These are phyloP conservation scores for Hyppa rectilinea DNA, from an alignment of 2,888 invertebrate species.

Conservation along the genomic window DNA sequence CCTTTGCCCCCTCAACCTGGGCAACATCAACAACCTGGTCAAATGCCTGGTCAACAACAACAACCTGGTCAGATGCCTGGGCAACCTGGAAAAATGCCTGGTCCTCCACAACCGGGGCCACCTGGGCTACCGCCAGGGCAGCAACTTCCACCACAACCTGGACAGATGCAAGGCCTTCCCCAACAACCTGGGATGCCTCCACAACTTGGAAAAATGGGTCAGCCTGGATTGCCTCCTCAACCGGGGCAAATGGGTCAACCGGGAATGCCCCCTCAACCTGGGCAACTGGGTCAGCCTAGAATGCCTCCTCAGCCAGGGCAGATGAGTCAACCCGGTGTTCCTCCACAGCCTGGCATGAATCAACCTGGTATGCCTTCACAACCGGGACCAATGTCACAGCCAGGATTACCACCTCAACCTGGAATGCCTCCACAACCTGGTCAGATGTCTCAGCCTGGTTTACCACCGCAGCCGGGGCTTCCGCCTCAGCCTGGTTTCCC, in stretches of 20 bases:
- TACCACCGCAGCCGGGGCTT: constrained; percentile 54
- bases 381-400: constrained; percentile 45
- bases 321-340: constrained; percentile 46
- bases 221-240: constrained; percentile 49
- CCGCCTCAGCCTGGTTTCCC: constrained; percentile 63
- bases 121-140: constrained; percentile 60
- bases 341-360: constrained; percentile 45
- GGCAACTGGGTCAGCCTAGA: constrained; percentile 37
- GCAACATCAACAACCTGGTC: constrained; percentile 35
- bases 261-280: constrained; percentile 43
- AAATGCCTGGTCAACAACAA: constrained; percentile 30
- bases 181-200: constrained; percentile 50
- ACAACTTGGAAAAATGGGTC: constrained; percentile 45
- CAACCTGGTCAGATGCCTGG: constrained; percentile 60
- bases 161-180: constrained; percentile 53
- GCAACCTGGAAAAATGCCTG: constrained; percentile 54
- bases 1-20: constrained; percentile 36
- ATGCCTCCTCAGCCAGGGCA: constrained; percentile 55
- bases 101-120: constrained; percentile 62
- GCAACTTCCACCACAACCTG: constrained; percentile 63
- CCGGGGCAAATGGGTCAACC: constrained; percentile 44
- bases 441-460: constrained; percentile 55
- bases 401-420: constrained; percentile 57
- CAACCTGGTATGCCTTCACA: constrained; percentile 45
- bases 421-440: constrained; percentile 70